Percentiles rank a stretch among this genome's conserved stretches.
Conservation (phyloP, 2,888 invertebrate genomes). For the Cyclophora albipunctata region DNA sequence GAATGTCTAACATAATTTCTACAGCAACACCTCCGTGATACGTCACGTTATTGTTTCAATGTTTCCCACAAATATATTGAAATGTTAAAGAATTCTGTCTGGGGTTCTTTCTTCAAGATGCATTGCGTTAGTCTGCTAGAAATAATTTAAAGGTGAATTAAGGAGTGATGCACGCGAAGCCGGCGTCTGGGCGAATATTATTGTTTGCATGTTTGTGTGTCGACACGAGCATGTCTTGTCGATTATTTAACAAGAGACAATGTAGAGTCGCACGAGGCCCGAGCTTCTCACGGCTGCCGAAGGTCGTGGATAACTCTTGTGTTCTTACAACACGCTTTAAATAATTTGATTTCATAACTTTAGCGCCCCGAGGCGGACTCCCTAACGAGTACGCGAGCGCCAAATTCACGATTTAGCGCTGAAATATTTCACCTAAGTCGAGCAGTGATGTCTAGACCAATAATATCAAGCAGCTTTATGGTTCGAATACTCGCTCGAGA, state of each 20-base stretch:
- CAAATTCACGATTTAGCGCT: constrained; percentile 16
- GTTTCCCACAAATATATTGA: too few relatives aligned
- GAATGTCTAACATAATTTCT: too few relatives aligned
- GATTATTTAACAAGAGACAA: constrained; percentile 71
- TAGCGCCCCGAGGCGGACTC: constrained; percentile 44
- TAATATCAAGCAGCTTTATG: too few relatives aligned
- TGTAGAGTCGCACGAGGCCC: constrained; percentile 59
- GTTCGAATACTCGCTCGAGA: too few relatives aligned
- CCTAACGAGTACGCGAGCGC: constrained; percentile 23
- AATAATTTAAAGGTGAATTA: constrained; percentile 2
- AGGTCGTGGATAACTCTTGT: constrained; percentile 63
- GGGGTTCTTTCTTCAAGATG: too few relatives aligned
- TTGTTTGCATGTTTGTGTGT: constrained; percentile 43
- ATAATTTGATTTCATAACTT: constrained; percentile 70
- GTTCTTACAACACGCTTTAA: constrained; percentile 68
- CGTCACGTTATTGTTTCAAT: too few relatives aligned
- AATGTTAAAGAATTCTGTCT: too few relatives aligned
- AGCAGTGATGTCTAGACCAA: too few relatives aligned
- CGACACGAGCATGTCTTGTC: constrained; percentile 57
- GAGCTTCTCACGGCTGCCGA: constrained; percentile 68
- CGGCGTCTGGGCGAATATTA: constrained; percentile 31
- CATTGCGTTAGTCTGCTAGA: neutral
- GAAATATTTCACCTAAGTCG: too few relatives aligned
- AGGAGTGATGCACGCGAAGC: constrained; percentile 37
- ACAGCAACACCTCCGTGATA: too few relatives aligned